Evolutionary conservation across 2,113 vertebrate species (phyloP), one percentile per base, ranked within the genome.

Genomic region (Centropus bengalensis): DNA sequence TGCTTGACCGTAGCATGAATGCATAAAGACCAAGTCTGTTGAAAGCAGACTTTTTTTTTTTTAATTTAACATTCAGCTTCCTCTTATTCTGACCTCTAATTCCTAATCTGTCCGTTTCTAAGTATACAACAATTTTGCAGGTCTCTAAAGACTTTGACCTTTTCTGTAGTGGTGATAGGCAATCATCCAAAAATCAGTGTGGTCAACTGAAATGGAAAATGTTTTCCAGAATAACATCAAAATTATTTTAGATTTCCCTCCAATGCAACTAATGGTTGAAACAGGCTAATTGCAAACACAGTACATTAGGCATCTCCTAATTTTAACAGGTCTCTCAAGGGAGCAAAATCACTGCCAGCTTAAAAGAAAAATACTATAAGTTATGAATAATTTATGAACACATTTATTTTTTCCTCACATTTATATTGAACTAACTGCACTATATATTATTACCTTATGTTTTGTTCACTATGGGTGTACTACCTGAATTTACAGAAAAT

Each of bases 31-130:
- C 11, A 20, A 7, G 62, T 68, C 0, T 54, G 47, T 69, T 69
- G 26, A 80, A 67, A 86, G n/a, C 14, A 82, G 68, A 52, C 32
- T 28, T 97, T 86, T 97, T 98, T 87, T 98, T 94, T 93, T 98
- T 97, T 90, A 47, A 47, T 47, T 95, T 90, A 88, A 96, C 96
- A 94, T 97, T 83, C 26, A 87, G 67, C 70, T 97, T 97, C 86
- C 97, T 97, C 47, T 96, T 97, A 77, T 68, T 86, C 81, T 87
- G 14, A 92, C 79, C n/a, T 69, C 49, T 87, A 47, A 47, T 47
- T 47, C 42, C 42, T 16, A 44, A 16, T 44, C 94, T 94, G 78
- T 94, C 90, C 95, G 97, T 96, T 90, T 97, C 97, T 94, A 93
- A 97, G 8, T 96, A 97, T 91, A 98, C 32, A 86, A 71, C 78